Percentiles rank a stretch among this genome's conserved stretches.
These are phyloP conservation scores for Labrus mixtus DNA, from an alignment of 2,113 vertebrate species.

Conservation along the genomic window DNA sequence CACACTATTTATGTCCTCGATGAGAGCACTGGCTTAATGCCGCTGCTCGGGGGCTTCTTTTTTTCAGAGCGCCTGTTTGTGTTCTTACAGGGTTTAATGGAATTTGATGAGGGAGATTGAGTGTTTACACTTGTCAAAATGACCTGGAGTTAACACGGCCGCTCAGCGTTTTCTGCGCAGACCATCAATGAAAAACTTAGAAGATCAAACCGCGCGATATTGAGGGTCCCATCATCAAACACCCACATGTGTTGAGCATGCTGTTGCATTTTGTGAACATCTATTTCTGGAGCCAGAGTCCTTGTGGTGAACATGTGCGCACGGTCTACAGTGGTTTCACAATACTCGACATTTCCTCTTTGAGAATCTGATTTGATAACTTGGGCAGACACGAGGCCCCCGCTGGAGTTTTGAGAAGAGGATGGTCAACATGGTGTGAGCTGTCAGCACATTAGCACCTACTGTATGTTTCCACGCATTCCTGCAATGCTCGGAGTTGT, in stretches of 20 bases:
- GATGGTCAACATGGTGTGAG: constrained; percentile 5
- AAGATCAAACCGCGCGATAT: constrained; percentile 27
- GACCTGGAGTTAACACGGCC: constrained; percentile 52
- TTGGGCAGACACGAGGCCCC: constrained; percentile 7
- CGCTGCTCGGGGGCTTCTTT: constrained; percentile 69
- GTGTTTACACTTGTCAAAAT: constrained; percentile 72
- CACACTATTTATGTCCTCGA: constrained; percentile 77
- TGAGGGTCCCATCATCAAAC: constrained; percentile 2
- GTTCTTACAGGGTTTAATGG: constrained; percentile 66
- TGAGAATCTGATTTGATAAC: constrained; percentile 10
- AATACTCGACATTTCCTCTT: constrained; percentile 1
- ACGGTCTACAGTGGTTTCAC: neutral
- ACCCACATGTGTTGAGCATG: constrained; percentile 18
- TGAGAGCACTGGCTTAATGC: constrained; percentile 74
- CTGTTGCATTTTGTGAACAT: neutral
- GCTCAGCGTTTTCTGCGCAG: constrained; percentile 18
- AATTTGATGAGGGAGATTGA: constrained; percentile 67
- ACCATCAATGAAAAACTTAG: constrained; percentile 7
- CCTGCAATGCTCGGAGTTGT: neutral
- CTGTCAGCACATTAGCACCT: constrained; percentile 32
- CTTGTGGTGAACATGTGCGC: neutral
- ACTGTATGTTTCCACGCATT: constrained; percentile 16
- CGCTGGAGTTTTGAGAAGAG: constrained; percentile 8
- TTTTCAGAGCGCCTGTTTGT: constrained; percentile 59
- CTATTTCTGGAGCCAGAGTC: constrained; percentile 1